Evolutionary conservation across 1,140 invertebrate genomes (phyloP).

Genomic region (Drosophila rufa): DNA sequence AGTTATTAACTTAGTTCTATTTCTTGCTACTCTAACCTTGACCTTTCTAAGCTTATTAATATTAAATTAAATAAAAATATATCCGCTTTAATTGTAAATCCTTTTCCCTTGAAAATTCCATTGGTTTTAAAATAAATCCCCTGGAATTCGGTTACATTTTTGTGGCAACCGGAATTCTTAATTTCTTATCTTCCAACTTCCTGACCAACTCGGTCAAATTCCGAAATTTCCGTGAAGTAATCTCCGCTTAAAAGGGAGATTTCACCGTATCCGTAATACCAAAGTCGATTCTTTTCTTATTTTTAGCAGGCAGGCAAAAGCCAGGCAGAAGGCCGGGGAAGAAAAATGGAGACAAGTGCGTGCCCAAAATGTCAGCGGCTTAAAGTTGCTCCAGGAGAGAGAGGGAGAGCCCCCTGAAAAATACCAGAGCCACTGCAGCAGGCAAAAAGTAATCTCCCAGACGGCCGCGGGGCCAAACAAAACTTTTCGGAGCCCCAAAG

Average conservation of each 20-base stretch:
- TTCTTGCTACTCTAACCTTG: no score
- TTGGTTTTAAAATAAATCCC: background rate
- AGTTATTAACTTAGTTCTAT: no score
- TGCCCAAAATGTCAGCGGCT: conserved; percentile 79
- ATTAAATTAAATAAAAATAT: background rate
- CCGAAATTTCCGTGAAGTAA: background rate
- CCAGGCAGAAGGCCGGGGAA: background rate
- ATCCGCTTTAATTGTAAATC: background rate
- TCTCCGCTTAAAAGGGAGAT: background rate
- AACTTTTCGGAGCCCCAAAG: conserved; percentile 57
- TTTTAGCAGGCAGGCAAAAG: conserved; percentile 1
- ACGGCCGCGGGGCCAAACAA: conserved; percentile 67
- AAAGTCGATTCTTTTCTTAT: conserved; percentile 12
- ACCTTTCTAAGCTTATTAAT: background rate
- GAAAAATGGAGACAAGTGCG: conserved; percentile 60
- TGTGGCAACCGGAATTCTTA: conserved; percentile 1
- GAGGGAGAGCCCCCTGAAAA: conserved; percentile 27
- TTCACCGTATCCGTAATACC: conserved; percentile 19
- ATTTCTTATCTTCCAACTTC: conserved; percentile 1
- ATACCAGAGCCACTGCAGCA: conserved; percentile 32
- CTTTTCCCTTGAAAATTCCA: background rate
- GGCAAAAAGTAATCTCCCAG: conserved; percentile 73
- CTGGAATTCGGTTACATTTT: background rate
- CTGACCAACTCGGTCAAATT: background rate
- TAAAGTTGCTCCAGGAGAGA: conserved; percentile 47